These are phyloP conservation scores for Microplitis demolitor DNA, from an alignment of 1,140 invertebrate genomes.

Conservation along the genomic window DNA sequence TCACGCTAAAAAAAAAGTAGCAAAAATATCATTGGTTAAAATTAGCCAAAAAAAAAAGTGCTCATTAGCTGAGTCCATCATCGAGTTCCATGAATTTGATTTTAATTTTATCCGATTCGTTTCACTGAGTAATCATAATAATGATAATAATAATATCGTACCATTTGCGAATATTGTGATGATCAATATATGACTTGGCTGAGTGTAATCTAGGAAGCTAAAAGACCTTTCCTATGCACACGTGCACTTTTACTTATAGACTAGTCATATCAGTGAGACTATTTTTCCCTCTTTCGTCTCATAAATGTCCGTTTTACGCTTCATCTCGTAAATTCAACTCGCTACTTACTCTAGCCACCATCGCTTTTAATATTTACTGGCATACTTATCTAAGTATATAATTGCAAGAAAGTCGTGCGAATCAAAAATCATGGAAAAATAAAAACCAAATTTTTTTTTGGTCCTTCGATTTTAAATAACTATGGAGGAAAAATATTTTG, in stretches of 20 bases:
- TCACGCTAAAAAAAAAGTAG: background rate
- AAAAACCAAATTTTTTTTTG: no score
- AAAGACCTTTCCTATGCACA: conserved; percentile 14
- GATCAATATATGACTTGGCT: conserved; percentile 31
- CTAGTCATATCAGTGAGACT: background rate
- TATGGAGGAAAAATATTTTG: no score
- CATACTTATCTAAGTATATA: conserved; percentile 53
- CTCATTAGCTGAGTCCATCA: conserved; percentile 12
- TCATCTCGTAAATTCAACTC: conserved; percentile 52
- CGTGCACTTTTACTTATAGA: conserved; percentile 5
- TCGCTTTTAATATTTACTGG: conserved; percentile 45
- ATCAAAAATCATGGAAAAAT: no score
- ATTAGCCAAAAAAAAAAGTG: background rate
- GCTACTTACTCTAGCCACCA: conserved; percentile 29
- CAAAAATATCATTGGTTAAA: background rate
- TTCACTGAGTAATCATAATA: conserved; percentile 3
- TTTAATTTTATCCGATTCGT: conserved; percentile 22
- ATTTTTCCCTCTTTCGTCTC: conserved; percentile 13
- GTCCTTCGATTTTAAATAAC: no score
- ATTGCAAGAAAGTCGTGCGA: conserved; percentile 45
- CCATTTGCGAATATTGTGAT: conserved; percentile 14
- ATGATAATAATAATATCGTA: background rate
- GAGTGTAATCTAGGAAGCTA: conserved; percentile 1
- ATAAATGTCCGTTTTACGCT: conserved; percentile 39
- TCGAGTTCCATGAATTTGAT: conserved; percentile 8